phyloP scores from a whole-genome alignment of 2,113 vertebrate species.

The Polyodon spathula region DNA sequence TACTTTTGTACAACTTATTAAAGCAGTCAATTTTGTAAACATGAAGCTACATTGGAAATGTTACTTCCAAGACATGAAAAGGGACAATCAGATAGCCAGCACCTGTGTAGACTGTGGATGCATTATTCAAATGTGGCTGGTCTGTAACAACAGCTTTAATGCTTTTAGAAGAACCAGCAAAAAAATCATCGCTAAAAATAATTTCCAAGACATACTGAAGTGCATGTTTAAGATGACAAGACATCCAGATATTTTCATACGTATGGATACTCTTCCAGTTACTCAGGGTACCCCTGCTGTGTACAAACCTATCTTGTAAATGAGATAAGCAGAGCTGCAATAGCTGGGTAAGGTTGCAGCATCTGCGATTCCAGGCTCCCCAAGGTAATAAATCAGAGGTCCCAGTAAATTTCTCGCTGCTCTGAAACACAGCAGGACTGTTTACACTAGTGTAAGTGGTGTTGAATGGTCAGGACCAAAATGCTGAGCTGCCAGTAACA shows the following conservation, averaged over 20 bases:
- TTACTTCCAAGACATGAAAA: too few species aligned
- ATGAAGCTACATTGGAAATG: too few species aligned
- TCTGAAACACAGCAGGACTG: conserved; percentile 52
- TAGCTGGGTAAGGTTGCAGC: conserved; percentile 41
- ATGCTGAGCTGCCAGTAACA: conserved; percentile 25
- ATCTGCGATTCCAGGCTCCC: conserved; percentile 46
- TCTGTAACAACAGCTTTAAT: too few species aligned
- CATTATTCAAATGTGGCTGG: too few species aligned
- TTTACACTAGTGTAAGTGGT: conserved; percentile 59
- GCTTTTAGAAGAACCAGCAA: too few species aligned
- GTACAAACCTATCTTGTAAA: conserved; percentile 32
- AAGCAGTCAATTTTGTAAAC: too few species aligned
- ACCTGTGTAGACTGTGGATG: too few species aligned
- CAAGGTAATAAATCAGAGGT: conserved; percentile 57
- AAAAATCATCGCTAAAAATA: too few species aligned
- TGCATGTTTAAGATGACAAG: too few species aligned
- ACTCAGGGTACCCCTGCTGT: conserved; percentile 5
- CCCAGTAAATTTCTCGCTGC: conserved; percentile 55
- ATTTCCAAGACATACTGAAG: too few species aligned
- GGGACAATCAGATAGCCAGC: too few species aligned
- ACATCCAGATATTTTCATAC: background rate
- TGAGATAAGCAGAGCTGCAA: conserved; percentile 50
- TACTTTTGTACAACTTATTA: too few species aligned
- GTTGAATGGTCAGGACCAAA: conserved; percentile 23
- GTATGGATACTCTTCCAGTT: conserved; percentile 1